A percentile compares a stretch with the other conserved stretches of the same genome.
Conservation (phyloP, 2,113 vertebrate genomes). For the Erinaceus europaeus region DNA sequence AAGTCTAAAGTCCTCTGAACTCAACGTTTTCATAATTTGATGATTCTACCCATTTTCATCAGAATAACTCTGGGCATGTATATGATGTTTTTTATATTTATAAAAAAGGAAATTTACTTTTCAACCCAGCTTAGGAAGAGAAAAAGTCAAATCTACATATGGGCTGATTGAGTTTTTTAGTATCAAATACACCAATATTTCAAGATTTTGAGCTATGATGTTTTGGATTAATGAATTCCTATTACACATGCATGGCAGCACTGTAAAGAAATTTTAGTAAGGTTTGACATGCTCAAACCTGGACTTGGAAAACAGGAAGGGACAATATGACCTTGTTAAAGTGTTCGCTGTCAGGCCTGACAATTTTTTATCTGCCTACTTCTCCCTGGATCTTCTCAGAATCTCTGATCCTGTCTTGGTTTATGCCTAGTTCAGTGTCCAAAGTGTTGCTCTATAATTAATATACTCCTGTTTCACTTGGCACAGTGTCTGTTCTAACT, state of each 20-base stretch:
- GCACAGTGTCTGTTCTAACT: slow-evolving; percentile 2
- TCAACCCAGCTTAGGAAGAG: not conserved
- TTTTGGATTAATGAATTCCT: not conserved
- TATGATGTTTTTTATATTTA: not conserved
- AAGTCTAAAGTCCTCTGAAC: not conserved
- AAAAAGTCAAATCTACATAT: not conserved
- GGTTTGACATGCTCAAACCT: slow-evolving; percentile 41
- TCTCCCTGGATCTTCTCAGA: slow-evolving; percentile 1
- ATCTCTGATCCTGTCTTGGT: not conserved
- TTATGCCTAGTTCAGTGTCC: slow-evolving; percentile 11
- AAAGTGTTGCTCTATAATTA: not conserved
- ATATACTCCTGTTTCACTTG: slow-evolving; percentile 22
- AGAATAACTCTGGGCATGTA: not conserved
- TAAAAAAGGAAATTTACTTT: not conserved
- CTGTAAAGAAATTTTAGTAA: not conserved
- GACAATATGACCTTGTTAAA: not conserved
- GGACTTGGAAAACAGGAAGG: not conserved
- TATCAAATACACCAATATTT: not conserved
- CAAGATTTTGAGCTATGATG: not conserved
- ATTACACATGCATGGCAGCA: slow-evolving; percentile 6
- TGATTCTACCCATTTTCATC: not conserved
- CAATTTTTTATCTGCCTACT: not conserved
- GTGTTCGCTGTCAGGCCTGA: not conserved
- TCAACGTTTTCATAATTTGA: not conserved
- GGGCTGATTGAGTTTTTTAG: not conserved